Base-by-base conservation (phyloP, 2,113 vertebrate genomes). In the Tautogolabrus adspersus region DNA sequence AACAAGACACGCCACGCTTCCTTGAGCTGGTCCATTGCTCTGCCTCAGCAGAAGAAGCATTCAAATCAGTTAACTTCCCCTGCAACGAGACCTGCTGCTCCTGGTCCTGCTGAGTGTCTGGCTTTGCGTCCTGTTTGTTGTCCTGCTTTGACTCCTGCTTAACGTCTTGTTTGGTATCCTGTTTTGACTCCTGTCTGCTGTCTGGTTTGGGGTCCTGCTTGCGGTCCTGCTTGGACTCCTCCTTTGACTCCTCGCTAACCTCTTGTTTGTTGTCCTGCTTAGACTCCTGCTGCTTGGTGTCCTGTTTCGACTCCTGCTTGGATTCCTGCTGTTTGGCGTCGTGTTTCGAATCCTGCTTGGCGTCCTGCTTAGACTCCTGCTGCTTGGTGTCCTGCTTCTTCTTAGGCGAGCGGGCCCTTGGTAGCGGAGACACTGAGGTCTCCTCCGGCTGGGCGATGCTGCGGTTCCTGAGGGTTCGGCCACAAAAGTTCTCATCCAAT, bases 401-500 rank as follows among this genome's bases (percentile, higher is more conserved):
- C 93, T 99, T 99, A 86, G 98, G 97, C 46, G 97, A 99, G 89
- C 97, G 96, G 64, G 97, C 97, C 79, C 97, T 94, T 44, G 97
- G 95, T 66, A 95, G 94, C 66, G 96, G 94, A 89, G 96, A 95
- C 80, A 96, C 91, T n/a, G 95, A 94, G 62, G 95, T 94, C 86
- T 99, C 98, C 88, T 99, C 98, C 1, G 96, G 95, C 93, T 97
- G 98, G 94, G 97, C 97, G 79, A 99, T 99, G 91, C 97, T 99
- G 91, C 98, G 98, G 91, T 99, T 99, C 93, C 98, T 97, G 94
- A 99, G 96, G 70, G 97, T 99, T 95, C 98, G 96, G 84, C 98
- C 97, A 95, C 97, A 99, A 90, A 99, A 99, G 92, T 97, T 98
- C 93, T 99, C 98, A 92, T 99, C 98, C 96, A 99, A 96, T 96